Evolutionary conservation across 2,888 invertebrate species (phyloP).

Genomic region (Scotopteryx bipunctaria): DNA sequence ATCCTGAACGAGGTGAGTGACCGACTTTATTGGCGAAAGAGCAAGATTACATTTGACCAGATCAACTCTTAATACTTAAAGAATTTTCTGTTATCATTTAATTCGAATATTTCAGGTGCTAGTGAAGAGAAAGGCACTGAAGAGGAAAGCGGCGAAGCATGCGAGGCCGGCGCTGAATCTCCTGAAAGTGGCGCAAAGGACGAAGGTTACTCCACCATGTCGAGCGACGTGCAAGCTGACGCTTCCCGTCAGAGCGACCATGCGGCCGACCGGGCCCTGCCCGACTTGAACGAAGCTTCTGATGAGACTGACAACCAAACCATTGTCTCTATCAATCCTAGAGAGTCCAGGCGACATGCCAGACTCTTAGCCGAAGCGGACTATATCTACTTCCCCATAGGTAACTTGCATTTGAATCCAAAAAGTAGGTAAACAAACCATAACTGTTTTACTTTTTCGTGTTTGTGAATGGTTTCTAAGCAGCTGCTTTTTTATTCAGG

Average conservation of each 20-base stretch:
- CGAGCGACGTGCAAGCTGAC: conserved; percentile 90
- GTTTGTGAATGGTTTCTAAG: background rate
- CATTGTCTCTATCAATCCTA: conserved; percentile 76
- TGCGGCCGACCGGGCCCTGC: conserved; percentile 82
- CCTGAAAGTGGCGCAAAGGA: conserved; percentile 90
- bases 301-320: conserved; percentile 87
- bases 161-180: conserved; percentile 88
- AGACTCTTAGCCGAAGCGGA: conserved; percentile 85
- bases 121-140: conserved; percentile 66
- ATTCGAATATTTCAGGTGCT: conserved; percentile 52
- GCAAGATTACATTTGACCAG: background rate
- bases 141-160: conserved; percentile 80
- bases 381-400: conserved; percentile 87
- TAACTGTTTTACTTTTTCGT: no score
- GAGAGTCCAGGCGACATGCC: conserved; percentile 79
- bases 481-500: conserved; percentile 42
- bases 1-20: conserved; percentile 59
- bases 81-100: background rate
- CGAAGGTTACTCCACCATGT: conserved; percentile 93
- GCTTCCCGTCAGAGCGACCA: conserved; percentile 84
- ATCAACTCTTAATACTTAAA: background rate
- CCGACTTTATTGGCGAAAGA: background rate
- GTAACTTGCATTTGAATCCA: conserved; percentile 2
- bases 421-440: no score
- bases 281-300: conserved; percentile 89